Evolutionary conservation across 1,140 invertebrate genomes (phyloP).

Genomic region (Pissodes strobi): DNA sequence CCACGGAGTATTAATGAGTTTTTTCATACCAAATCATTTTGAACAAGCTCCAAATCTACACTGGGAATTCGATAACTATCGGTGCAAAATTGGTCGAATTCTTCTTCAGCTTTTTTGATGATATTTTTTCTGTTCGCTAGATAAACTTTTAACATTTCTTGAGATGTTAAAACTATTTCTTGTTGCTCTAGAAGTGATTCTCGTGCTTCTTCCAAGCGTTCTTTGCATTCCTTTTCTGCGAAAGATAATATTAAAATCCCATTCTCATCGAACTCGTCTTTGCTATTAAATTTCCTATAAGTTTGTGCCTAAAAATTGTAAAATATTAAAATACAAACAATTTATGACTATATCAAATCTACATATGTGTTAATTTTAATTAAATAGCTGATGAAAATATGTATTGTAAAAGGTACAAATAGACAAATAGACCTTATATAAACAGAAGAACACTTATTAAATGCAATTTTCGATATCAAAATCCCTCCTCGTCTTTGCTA

Average conservation of each 20-base stretch:
- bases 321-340: too few relatives aligned
- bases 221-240: constrained; percentile 33
- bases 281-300: constrained; percentile 29
- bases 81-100: constrained; percentile 43
- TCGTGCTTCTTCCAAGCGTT: constrained; percentile 24
- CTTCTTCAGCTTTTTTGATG: constrained; percentile 30
- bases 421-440: too few relatives aligned
- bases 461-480: too few relatives aligned
- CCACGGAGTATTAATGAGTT: too few relatives aligned
- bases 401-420: too few relatives aligned
- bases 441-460: too few relatives aligned
- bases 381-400: too few relatives aligned
- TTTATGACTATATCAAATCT: too few relatives aligned
- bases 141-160: constrained; percentile 40
- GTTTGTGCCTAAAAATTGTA: constrained; percentile 29
- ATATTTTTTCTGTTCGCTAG: constrained; percentile 31
- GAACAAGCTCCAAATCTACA: constrained; percentile 10
- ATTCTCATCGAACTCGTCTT: constrained; percentile 25
- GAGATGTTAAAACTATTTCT: constrained; percentile 41
- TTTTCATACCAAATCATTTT: constrained; percentile 22
- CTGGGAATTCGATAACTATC: constrained; percentile 35
- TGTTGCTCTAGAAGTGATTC: constrained; percentile 38
- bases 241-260: constrained; percentile 5
- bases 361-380: too few relatives aligned
- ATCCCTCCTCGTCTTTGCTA: too few relatives aligned